Base-by-base conservation (phyloP, 2,113 vertebrate species). In the Callipepla squamata region DNA sequence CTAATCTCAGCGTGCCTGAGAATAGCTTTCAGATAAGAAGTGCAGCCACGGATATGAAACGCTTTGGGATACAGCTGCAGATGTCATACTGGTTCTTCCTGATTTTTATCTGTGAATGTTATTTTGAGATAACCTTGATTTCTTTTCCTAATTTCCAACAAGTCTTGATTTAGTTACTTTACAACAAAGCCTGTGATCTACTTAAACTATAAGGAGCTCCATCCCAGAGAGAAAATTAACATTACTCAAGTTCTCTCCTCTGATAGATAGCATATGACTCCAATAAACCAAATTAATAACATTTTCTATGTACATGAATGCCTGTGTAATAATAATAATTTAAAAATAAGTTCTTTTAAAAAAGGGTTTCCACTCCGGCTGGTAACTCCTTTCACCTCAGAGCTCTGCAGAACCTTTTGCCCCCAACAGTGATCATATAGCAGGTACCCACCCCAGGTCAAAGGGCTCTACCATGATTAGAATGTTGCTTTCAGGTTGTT, bases 381-480 rank as follows among this genome's bases (percentile, higher is more conserved):
- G 23, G 6, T 53, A 6, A 23, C 20, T 77, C 72, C 74, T 82
- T 82, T 93, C 79, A 82, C 67, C 50, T 66, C 88, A 58, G 63
- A 55, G 44, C 51, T 95, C 90, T 82, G 87, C 78, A 87, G 77
- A 72, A 72, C 83, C 40, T 86, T 72, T 53, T 83, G 21, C 59
- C 92, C 80, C 91, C 85, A 53, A n/a, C 40, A 10, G 72, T 15
- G 65, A 86, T 48, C 85, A 32, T 36, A 82, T 16, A 96, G 42
- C 63, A 93, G 62, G 55, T 59, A 91, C 44, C 74, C 66, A 91
- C 61, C 65, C 14, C n/a, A 96, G 74, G 89, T 96, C 95, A 95
- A 95, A 88, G 2, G 58, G 47, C 32, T 85, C 9, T 40, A 93
- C 82, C 1, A 2, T 75, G 79, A 94, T 80, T 63, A 65, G 62